These are phyloP conservation scores for Oriolus oriolus DNA, from an alignment of 2,113 vertebrate species.

Conservation along the genomic window DNA sequence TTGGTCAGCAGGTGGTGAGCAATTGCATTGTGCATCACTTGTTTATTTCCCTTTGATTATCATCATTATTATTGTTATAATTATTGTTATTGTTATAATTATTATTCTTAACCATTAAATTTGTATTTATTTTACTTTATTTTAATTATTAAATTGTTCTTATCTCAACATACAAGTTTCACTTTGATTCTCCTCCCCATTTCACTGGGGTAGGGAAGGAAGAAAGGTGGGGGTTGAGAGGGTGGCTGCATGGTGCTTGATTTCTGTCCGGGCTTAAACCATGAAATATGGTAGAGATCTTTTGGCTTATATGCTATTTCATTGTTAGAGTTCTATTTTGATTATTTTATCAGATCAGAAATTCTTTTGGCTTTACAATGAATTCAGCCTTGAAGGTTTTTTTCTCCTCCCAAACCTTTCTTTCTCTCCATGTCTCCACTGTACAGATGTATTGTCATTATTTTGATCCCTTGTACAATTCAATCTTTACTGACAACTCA, in stretches of 20 bases:
- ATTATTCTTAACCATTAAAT: neutral
- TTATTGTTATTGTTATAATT: too few species aligned
- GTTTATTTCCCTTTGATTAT: neutral
- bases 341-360: neutral
- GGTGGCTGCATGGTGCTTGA: neutral
- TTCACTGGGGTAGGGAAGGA: neutral
- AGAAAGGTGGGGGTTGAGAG: accelerated
- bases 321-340: neutral
- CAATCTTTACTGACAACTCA: neutral
- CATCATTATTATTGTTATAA: neutral
- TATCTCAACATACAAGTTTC: neutral
- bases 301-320: neutral
- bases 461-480: neutral
- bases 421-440: neutral
- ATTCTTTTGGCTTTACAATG: neutral
- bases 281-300: neutral
- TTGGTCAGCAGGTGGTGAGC: neutral
- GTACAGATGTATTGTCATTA: neutral
- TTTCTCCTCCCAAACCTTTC: neutral
- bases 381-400: neutral
- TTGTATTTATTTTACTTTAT: neutral
- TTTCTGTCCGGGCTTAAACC: neutral
- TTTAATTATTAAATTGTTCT: neutral
- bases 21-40: neutral
- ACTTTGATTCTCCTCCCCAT: neutral